These are phyloP conservation scores for Verasper variegatus DNA, from an alignment of 2,113 vertebrate genomes.

Conservation along the genomic window DNA sequence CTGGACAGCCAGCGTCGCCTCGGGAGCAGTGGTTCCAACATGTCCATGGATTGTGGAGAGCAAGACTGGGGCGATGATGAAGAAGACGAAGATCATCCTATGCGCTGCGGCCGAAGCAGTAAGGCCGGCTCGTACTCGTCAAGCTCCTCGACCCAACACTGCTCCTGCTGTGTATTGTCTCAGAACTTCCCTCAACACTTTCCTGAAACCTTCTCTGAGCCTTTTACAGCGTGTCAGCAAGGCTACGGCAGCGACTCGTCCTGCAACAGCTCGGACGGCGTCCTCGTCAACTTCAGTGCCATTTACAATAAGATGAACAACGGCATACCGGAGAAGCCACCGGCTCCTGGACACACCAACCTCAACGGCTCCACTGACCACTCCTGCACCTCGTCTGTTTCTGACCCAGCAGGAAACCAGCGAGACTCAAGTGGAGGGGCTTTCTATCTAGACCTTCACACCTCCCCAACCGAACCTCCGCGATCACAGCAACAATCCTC, in stretches of 20 bases:
- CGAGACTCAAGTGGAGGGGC: conserved; percentile 64
- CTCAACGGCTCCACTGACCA: conserved; percentile 88
- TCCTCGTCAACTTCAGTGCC: conserved; percentile 95
- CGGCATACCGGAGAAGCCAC: conserved; percentile 81
- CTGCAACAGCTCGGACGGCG: conserved; percentile 94
- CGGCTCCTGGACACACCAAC: conserved; percentile 71
- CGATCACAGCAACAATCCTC: conserved; percentile 21
- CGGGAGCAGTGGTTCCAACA: conserved; percentile 86
- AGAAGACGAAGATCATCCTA: conserved; percentile 79
- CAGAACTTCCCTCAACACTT: conserved; percentile 83
- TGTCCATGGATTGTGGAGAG: conserved; percentile 89
- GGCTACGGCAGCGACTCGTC: conserved; percentile 94
- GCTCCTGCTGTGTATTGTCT: conserved; percentile 87
- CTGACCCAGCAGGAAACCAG: conserved; percentile 70
- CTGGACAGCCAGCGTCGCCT: conserved; percentile 82
- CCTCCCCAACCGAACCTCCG: conserved; percentile 89
- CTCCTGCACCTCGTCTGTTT: conserved; percentile 88
- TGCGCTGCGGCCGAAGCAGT: conserved; percentile 75
- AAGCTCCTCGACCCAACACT: conserved; percentile 70
- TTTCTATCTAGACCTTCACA: conserved; percentile 96
- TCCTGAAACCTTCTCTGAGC: conserved; percentile 76
- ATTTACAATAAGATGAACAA: conserved; percentile 94
- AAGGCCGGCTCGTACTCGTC: conserved; percentile 83
- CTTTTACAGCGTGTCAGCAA: conserved; percentile 85
- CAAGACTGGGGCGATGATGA: conserved; percentile 89